Conservation (phyloP, 2,888 invertebrate species). For the Caenorhabditis angaria region DNA sequence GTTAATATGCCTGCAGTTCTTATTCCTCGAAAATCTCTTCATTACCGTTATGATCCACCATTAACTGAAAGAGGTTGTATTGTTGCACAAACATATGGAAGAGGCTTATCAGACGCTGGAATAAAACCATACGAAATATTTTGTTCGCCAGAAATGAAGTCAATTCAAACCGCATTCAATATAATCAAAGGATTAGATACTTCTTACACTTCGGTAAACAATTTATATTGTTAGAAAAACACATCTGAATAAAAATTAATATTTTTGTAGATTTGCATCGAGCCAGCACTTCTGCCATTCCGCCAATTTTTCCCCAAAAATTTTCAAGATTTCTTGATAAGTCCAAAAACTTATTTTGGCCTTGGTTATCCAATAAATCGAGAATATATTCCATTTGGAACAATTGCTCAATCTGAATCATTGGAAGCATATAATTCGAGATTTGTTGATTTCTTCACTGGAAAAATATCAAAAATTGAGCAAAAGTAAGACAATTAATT, state of each 20-base stretch:
- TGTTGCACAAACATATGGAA: constrained; percentile 39
- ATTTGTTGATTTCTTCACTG: constrained; percentile 13
- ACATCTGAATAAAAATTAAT: neutral
- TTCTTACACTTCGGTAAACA: constrained; percentile 30
- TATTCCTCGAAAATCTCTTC: constrained; percentile 15
- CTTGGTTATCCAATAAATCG: constrained; percentile 37
- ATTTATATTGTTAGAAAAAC: neutral
- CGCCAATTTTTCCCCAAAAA: constrained; percentile 31
- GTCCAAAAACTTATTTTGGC: constrained; percentile 26
- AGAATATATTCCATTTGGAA: constrained; percentile 25
- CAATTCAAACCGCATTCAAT: constrained; percentile 31
- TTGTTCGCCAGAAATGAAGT: constrained; percentile 39
- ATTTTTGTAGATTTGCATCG: constrained; percentile 27
- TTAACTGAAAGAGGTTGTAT: constrained; percentile 42
- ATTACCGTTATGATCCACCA: constrained; percentile 38
- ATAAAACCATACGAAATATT: constrained; percentile 30
- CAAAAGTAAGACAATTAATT: constrained; percentile 19
- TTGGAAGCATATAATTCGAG: constrained; percentile 25
- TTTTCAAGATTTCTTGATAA: constrained; percentile 25
- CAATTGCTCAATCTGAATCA: constrained; percentile 15
- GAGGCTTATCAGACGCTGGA: constrained; percentile 15
- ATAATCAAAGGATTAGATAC: constrained; percentile 33
- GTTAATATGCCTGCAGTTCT: constrained; percentile 39
- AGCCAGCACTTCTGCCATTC: constrained; percentile 30
- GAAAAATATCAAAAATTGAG: constrained; percentile 25